These are phyloP conservation scores for Caranx melampygus DNA, from an alignment of 2,113 vertebrate genomes.

Conservation along the genomic window DNA sequence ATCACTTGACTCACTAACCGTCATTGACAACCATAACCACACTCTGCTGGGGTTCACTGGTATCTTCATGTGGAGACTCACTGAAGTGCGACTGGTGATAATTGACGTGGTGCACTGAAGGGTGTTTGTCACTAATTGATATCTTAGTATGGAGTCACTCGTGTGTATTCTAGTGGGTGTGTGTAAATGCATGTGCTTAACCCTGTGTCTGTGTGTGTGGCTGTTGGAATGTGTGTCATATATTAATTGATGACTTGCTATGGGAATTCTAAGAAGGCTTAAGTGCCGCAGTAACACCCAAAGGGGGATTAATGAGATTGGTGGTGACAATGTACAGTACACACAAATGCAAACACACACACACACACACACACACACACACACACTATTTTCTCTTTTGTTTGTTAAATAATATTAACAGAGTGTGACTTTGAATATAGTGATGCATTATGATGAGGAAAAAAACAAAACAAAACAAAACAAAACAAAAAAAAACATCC, in stretches of 20 bases:
- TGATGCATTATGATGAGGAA: not conserved
- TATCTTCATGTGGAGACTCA: constrained; percentile 33
- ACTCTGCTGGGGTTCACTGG: constrained; percentile 31
- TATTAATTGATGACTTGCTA: constrained; percentile 38
- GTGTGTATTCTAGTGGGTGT: not conserved
- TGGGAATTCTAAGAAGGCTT: constrained; percentile 15
- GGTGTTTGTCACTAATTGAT: constrained; percentile 44
- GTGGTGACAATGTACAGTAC: constrained; percentile 2
- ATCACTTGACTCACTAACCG: constrained; percentile 9
- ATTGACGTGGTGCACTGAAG: constrained; percentile 34
- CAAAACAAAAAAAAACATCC: not conserved
- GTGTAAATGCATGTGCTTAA: not conserved
- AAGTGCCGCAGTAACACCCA: constrained; percentile 15
- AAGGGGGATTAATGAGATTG: constrained; percentile 34
- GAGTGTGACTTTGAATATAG: constrained; percentile 13
- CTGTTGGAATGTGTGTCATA: constrained; percentile 1
- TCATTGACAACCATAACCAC: constrained; percentile 39
- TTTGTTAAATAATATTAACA: not conserved
- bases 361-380: not conserved
- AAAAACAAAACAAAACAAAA: too few species aligned
- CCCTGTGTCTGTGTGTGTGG: not conserved
- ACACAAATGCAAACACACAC: not conserved
- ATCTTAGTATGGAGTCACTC: constrained; percentile 29
- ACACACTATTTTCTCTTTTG: not conserved
- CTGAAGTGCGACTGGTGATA: constrained; percentile 31